A percentile compares a stretch with the other conserved stretches of the same genome.
phyloP scores from a whole-genome alignment of 2,797 vertebrate genomes.

The Crax fasciolata region DNA sequence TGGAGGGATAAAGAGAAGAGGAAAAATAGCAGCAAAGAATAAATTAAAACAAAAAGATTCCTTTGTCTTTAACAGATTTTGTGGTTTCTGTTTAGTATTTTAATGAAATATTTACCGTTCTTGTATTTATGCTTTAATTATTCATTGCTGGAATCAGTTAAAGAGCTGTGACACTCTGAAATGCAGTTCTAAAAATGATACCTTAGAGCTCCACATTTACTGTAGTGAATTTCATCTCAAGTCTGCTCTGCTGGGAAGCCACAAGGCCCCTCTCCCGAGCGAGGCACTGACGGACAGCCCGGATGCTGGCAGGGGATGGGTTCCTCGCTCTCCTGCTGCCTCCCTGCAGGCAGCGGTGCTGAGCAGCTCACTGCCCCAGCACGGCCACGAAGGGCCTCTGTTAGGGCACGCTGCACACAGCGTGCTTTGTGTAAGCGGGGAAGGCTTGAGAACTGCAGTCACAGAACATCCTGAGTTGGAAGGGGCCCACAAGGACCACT shows the following conservation, averaged over 20 bases:
- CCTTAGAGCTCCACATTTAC: constrained; percentile 17
- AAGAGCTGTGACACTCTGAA: constrained; percentile 54
- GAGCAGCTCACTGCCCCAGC: no score
- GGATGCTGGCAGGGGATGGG: neutral
- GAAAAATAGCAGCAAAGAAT: neutral
- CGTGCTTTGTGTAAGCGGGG: no score
- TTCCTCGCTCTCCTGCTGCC: neutral
- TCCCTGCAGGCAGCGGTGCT: rapidly evolving
- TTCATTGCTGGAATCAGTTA: constrained; percentile 52
- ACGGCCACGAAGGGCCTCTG: no score
- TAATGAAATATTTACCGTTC: constrained; percentile 71
- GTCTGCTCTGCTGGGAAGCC: neutral
- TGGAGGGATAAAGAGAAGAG: neutral
- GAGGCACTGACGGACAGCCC: neutral
- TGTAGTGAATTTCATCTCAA: constrained; percentile 12
- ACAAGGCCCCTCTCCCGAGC: neutral
- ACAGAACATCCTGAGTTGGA: no score
- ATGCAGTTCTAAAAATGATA: neutral
- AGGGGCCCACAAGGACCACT: no score
- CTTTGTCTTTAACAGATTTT: constrained; percentile 26
- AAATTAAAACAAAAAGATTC: neutral
- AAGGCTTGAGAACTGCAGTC: no score
- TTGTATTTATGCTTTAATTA: constrained; percentile 62
- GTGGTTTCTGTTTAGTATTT: constrained; percentile 50
- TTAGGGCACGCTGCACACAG: no score